Conservation (phyloP, 2,113 vertebrate genomes). For the Ceratotherium simum region DNA sequence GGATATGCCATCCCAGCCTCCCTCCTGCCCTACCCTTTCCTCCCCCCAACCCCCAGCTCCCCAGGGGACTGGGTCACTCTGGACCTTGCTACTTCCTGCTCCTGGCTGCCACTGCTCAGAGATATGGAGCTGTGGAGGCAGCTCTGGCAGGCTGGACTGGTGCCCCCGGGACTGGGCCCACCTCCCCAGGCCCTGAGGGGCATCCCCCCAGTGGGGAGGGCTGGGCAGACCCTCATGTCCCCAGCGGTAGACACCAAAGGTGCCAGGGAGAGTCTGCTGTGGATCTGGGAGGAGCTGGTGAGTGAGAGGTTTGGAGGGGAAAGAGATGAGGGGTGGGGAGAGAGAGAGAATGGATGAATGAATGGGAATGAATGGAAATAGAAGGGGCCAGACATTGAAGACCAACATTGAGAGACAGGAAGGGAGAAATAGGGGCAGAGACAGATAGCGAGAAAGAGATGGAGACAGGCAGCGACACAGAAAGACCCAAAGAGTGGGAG, state of each 20-base stretch:
- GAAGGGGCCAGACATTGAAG: neutral
- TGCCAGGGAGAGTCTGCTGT: constrained; percentile 58
- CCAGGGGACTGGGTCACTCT: neutral
- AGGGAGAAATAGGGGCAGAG: neutral
- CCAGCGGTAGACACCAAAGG: neutral
- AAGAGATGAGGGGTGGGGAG: neutral
- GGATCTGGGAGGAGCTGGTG: constrained; percentile 79
- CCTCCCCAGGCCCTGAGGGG: constrained; percentile 8
- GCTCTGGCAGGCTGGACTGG: constrained; percentile 59
- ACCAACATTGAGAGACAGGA: neutral
- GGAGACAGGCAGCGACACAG: neutral
- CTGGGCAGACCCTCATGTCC: neutral
- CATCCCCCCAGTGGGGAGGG: neutral
- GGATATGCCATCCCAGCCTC: neutral
- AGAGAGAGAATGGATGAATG: neutral
- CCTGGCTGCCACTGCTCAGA: neutral
- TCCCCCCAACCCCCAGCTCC: neutral
- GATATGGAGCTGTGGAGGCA: constrained; percentile 76
- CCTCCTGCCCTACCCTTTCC: neutral
- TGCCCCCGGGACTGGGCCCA: constrained; percentile 29
- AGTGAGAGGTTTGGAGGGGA: neutral
- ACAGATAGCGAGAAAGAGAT: neutral
- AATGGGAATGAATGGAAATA: neutral
- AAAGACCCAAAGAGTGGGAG: neutral
- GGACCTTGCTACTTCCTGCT: constrained; percentile 72